Base-by-base conservation (phyloP, 2,113 vertebrate genomes). In the Raphicerus campestris region DNA sequence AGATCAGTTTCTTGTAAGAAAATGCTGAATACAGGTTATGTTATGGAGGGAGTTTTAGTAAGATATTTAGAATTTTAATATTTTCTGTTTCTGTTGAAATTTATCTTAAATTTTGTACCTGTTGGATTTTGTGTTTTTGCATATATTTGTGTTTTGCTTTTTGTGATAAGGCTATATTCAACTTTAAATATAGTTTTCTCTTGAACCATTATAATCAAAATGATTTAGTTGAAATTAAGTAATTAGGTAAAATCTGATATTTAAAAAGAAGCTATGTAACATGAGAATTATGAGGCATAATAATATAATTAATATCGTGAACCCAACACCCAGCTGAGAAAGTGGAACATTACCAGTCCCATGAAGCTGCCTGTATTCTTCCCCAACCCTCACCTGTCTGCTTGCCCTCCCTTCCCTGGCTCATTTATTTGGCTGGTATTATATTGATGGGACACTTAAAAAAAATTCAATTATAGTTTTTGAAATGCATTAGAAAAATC, bases 71-170 rank as follows among this genome's bases (percentile, higher is more conserved):
- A 81, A 83, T 17, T 81, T 91, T 53, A 73, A 24, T 93, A 86
- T 45, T 81, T n/a, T 78, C 14, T 89, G 58, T 96, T 96, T 47
- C 51, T 93, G 53, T 82, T 94, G 53, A 94, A 93, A 94, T 91
- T 87, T 80, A 93, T 86, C 78, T 93, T 89, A 60, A 95, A 55
- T 80, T 91, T 30, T 85, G 10, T 87, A 53, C 56, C 53, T 88
- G n/a, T 93, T 89, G n/a, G n/a, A 55, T 93, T 92, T 89, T 94
- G 56, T 97, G 84, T 80, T 39, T 96, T 82, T 97, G 66, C 56
- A 39, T 61, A 96, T 56, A n/a, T n/a, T 56, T 70, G n/a, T 85
- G 81, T 78, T 80, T 80, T 49, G 45, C 47, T 80, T 80, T 80
- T 80, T 75, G 81, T 93, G 93, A 26, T 84, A 80, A 87, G 73